These are phyloP conservation scores for Tapirus terrestris DNA, from an alignment of 2,113 vertebrate genomes.

Conservation along the genomic window DNA sequence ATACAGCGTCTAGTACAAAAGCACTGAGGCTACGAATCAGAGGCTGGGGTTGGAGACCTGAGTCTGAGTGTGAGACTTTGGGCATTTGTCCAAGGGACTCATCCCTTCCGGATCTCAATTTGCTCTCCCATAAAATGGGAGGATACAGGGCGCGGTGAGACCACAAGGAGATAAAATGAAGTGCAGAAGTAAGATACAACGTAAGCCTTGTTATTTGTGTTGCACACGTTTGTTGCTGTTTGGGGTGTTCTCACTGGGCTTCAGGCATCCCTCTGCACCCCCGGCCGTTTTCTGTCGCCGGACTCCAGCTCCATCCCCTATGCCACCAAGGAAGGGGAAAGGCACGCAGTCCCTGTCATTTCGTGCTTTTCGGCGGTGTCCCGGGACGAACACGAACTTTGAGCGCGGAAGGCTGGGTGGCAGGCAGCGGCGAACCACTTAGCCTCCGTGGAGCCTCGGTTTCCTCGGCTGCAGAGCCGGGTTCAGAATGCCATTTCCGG, in stretches of 20 bases:
- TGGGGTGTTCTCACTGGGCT: background rate
- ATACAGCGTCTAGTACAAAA: rapidly evolving
- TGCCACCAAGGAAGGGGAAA: no score
- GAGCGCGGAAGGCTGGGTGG: background rate
- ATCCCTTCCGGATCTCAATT: background rate
- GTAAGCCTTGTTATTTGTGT: rapidly evolving
- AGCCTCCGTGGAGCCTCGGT: background rate
- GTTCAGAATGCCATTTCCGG: background rate
- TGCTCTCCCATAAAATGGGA: background rate
- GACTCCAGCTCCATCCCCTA: background rate
- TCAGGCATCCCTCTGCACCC: background rate
- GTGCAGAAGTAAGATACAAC: rapidly evolving
- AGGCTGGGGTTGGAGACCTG: no score
- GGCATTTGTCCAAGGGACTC: background rate
- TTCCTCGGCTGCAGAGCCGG: background rate
- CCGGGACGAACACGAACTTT: rapidly evolving
- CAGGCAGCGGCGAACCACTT: background rate
- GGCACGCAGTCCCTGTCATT: rapidly evolving
- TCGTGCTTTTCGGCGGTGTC: background rate
- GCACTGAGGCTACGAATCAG: no score
- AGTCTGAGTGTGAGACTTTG: background rate
- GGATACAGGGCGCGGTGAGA: no score
- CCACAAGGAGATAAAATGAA: background rate
- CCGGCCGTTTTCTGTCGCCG: background rate
- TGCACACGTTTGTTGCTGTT: rapidly evolving